Evolutionary conservation across 2,888 invertebrate species (phyloP).

Genomic region (Diplazon laetatorius): DNA sequence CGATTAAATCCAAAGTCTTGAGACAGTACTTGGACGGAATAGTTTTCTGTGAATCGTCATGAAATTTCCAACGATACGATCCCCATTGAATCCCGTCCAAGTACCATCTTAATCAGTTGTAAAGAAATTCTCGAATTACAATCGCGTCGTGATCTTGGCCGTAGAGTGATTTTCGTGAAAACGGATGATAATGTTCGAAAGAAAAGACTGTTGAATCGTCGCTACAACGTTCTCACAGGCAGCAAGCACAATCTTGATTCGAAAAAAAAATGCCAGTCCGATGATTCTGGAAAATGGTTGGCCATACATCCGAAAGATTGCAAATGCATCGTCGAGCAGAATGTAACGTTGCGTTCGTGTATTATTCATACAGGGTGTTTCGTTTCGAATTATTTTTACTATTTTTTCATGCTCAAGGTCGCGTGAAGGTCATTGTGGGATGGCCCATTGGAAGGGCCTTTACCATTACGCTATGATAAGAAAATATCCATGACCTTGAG

Average conservation of each 20-base stretch:
- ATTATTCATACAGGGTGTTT: background rate
- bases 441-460: too few species aligned
- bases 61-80: too few species aligned
- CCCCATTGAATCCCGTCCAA: too few species aligned
- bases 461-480: too few species aligned
- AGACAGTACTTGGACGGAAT: too few species aligned
- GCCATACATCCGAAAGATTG: slow-evolving; percentile 67
- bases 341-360: slow-evolving; percentile 61
- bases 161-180: slow-evolving; percentile 84
- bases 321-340: slow-evolving; percentile 63
- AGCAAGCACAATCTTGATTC: slow-evolving; percentile 64
- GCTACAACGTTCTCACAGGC: slow-evolving; percentile 83
- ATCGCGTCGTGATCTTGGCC: slow-evolving; percentile 18
- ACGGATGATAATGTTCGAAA: slow-evolving; percentile 81
- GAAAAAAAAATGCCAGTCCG: slow-evolving; percentile 22
- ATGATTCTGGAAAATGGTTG: slow-evolving; percentile 48
- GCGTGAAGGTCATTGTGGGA: too few species aligned
- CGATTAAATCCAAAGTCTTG: slow-evolving; percentile 55
- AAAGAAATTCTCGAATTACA: slow-evolving; percentile 2
- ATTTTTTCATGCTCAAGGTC: too few species aligned
- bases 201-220: slow-evolving; percentile 79
- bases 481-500: too few species aligned
- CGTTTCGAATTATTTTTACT: background rate
- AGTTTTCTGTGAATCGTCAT: too few species aligned
- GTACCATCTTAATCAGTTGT: too few species aligned